phyloP scores from a whole-genome alignment of 2,113 vertebrate species.

The Columbina picui region DNA sequence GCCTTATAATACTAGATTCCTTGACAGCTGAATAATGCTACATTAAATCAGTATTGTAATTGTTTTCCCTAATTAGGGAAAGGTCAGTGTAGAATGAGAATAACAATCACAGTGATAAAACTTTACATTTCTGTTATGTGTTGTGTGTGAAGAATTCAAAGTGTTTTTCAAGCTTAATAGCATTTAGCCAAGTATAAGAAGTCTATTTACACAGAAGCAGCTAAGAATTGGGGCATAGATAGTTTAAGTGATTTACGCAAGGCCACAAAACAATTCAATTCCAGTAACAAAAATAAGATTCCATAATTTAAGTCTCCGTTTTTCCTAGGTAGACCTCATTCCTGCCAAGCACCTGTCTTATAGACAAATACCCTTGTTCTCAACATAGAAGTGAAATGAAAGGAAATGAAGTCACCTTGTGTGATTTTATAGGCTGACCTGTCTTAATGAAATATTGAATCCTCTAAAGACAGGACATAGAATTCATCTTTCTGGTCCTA shows the following conservation, averaged over 20 bases:
- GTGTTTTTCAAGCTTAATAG: not conserved
- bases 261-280: not conserved
- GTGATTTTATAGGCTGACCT: conserved; percentile 35
- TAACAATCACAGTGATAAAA: not conserved
- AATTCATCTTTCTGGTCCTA: not conserved
- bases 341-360: not conserved
- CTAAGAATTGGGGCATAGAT: not conserved
- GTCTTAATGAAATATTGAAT: conserved; percentile 34
- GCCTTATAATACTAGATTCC: not conserved
- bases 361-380: conserved; percentile 20
- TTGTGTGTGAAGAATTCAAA: not conserved
- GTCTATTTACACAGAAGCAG: not conserved
- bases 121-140: not conserved
- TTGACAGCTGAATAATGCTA: not conserved
- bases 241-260: not conserved
- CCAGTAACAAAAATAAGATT: not conserved
- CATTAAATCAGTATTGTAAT: not conserved
- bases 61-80: not conserved
- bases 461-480: not conserved
- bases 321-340: not conserved
- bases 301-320: not conserved
- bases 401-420: conserved; percentile 47
- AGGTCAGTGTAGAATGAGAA: not conserved
- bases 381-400: not conserved
- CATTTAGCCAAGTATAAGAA: not conserved